Conservation (phyloP, 2,888 invertebrate genomes). For the Luperina nickerlii region DNA sequence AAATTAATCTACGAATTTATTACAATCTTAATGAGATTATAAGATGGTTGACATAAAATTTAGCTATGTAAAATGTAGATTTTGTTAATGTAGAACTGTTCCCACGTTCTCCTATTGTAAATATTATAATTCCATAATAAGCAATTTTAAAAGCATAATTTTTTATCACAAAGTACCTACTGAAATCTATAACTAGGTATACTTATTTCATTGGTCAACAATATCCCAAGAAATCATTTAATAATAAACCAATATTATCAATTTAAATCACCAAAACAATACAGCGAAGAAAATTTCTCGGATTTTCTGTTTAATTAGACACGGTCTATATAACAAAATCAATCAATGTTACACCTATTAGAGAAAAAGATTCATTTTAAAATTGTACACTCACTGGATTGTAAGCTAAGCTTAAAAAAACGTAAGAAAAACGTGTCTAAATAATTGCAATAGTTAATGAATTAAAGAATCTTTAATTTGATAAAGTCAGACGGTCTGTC, state of each 20-base stretch:
- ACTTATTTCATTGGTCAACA: not conserved
- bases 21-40: conserved; percentile 27
- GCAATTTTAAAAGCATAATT: not conserved
- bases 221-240: conserved; percentile 8
- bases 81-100: not conserved
- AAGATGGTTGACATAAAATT: conserved; percentile 19
- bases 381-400: conserved; percentile 38
- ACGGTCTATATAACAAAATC: conserved; percentile 45
- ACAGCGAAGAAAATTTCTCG: conserved; percentile 11
- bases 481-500: conserved; percentile 50
- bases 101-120: conserved; percentile 19
- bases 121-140: not conserved
- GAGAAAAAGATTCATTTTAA: conserved; percentile 45
- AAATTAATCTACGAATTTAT: conserved; percentile 25
- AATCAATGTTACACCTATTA: conserved; percentile 57
- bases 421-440: conserved; percentile 41
- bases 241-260: conserved; percentile 2
- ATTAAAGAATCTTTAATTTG: conserved; percentile 58
- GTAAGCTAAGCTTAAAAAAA: conserved; percentile 39
- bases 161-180: not conserved
- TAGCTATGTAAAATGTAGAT: not conserved
- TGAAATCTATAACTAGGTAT: not conserved
- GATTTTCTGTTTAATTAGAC: conserved; percentile 38
- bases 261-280: conserved; percentile 12
- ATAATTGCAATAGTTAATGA: conserved; percentile 54